phyloP scores from a whole-genome alignment of 2,888 invertebrate genomes.

The Tetramorium bicarinatum region DNA sequence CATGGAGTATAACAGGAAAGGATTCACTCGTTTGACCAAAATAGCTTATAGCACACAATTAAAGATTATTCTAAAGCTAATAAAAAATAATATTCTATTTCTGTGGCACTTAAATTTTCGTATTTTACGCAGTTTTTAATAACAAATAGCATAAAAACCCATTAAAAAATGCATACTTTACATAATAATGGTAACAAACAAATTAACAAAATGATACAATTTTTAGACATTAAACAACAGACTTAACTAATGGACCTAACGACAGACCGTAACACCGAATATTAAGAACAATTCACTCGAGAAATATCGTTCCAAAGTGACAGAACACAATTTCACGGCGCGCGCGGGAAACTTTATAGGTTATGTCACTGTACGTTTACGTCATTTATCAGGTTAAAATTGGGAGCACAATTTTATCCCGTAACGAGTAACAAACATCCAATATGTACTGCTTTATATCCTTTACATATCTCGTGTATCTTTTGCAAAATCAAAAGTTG shows the following conservation, averaged over 20 bases:
- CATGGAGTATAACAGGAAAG: too few relatives aligned
- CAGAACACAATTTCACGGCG: background rate
- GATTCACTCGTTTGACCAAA: background rate
- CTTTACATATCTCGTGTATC: background rate
- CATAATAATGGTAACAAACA: background rate
- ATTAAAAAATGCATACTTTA: background rate
- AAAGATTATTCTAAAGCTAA: background rate
- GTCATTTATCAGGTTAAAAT: background rate
- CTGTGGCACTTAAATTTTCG: background rate
- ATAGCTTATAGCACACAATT: background rate
- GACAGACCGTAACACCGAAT: background rate
- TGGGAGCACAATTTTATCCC: background rate
- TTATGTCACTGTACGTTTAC: background rate
- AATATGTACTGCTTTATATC: background rate
- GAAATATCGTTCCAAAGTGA: background rate
- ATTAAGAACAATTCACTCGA: background rate
- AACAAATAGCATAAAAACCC: background rate
- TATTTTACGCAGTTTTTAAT: background rate
- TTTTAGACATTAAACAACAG: background rate
- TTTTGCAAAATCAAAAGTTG: background rate
- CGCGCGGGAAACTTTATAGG: slow-evolving; percentile 16
- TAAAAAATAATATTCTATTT: background rate
- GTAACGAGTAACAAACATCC: background rate
- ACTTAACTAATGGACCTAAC: background rate
- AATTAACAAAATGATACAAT: background rate